phyloP scores from a whole-genome alignment of 2,888 invertebrate genomes.

The Dioctria rufipes region DNA sequence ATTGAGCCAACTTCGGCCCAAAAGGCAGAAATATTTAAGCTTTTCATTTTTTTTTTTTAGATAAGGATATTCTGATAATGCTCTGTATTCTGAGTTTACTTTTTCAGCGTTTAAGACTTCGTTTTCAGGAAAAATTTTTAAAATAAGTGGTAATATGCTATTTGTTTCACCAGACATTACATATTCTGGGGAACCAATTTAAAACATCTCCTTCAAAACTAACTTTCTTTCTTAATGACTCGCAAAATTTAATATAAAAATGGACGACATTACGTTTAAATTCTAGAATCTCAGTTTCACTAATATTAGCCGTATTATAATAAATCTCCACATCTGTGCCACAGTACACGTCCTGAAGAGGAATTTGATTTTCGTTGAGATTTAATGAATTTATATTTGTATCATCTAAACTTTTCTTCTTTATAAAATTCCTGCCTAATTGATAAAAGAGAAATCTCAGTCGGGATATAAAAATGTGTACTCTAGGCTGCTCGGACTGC shows the following conservation, averaged over 20 bases:
- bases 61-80: constrained; percentile 43
- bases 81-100: constrained; percentile 52
- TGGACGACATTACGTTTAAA: not conserved
- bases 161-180: constrained; percentile 44
- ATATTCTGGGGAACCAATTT: constrained; percentile 29
- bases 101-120: constrained; percentile 39
- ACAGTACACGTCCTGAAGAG: too few relatives aligned
- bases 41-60: constrained; percentile 46
- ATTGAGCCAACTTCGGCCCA: constrained; percentile 45
- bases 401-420: too few relatives aligned
- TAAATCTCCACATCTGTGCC: too few relatives aligned
- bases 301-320: too few relatives aligned
- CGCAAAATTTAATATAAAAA: constrained; percentile 44
- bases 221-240: constrained; percentile 30
- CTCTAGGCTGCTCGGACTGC: too few relatives aligned
- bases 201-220: constrained; percentile 43
- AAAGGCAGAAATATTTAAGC: constrained; percentile 44
- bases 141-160: constrained; percentile 36
- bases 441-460: too few relatives aligned
- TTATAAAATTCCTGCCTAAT: too few relatives aligned
- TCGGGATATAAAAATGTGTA: too few relatives aligned
- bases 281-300: too few relatives aligned
- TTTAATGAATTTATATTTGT: too few relatives aligned
- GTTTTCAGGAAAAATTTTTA: constrained; percentile 47
- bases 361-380: too few relatives aligned